These are phyloP conservation scores for Tokudaia tokunoshimensis DNA, from an alignment of 2,797 vertebrate genomes.

Conservation along the genomic window DNA sequence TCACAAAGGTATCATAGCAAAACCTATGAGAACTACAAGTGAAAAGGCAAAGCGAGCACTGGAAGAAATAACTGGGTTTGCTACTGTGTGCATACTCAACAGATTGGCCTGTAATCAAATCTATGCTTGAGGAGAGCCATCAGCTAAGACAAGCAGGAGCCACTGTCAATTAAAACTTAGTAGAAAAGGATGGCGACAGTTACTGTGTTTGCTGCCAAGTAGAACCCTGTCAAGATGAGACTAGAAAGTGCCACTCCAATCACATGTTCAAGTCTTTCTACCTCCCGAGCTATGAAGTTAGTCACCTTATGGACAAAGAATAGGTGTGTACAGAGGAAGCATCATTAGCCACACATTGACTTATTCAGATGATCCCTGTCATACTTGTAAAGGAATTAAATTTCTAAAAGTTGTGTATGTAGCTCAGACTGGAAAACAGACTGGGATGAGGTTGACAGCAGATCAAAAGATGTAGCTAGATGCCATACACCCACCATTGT, in stretches of 20 bases:
- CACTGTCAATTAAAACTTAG: not conserved
- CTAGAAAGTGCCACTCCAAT: not conserved
- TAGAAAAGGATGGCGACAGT: not conserved
- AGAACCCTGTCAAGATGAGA: not conserved
- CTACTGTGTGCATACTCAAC: not conserved
- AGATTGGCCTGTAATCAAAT: not conserved
- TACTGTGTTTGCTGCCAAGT: not conserved
- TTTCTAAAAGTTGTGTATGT: not conserved
- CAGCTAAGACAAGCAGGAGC: not conserved
- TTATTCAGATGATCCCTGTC: not conserved
- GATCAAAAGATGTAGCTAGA: not conserved
- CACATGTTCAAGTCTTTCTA: not conserved
- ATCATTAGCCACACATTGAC: not conserved
- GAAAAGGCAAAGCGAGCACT: not conserved
- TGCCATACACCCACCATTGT: not conserved
- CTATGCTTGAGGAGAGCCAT: slow-evolving; percentile 35
- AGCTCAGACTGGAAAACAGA: not conserved
- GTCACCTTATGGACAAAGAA: not conserved
- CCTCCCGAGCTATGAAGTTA: not conserved
- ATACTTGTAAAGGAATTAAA: not conserved
- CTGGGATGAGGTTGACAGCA: not conserved
- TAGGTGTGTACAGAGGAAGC: not conserved
- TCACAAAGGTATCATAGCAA: slow-evolving; percentile 28
- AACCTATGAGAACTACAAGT: not conserved
- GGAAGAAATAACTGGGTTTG: slow-evolving; percentile 45